Evolutionary conservation across 1,140 invertebrate genomes (phyloP), one percentile per base, ranked within the genome.

Genomic region (Sycobia sp.): DNA sequence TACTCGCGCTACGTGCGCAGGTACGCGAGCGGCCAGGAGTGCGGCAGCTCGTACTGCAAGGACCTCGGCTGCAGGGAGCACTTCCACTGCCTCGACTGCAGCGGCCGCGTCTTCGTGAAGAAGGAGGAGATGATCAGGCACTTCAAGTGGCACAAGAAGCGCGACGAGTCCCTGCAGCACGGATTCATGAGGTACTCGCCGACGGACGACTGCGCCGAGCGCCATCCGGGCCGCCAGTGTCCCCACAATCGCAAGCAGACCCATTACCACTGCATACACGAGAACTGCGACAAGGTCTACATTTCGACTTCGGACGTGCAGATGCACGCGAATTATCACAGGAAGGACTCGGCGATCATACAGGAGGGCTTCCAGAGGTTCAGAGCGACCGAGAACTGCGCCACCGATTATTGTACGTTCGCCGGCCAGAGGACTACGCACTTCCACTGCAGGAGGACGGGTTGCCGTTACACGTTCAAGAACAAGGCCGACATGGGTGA

Each of bases 401-500:
- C 89, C 0, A 90, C 92, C 3, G 85, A 88, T 1, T 87, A 92
- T 69, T 99, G 97, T 80, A 86, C 90, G 22, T 99, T 98, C 79
- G 91, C 89, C 71, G 94, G 94, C n/a, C 96, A 98, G 78, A 83
- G 94, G 64, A 99, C 95, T 20, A 98, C 97, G 8, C 97, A 99
- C 78, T 99, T 98, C 82, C 97, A 99, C 77, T 99, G 97, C 79
- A 85, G 94, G 60, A 84, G 96, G 71, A 82, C 89, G 41, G 90
- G 89, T 4, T 99, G 97, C 82, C 90, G 91, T 64, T 97, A 93
- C 77, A 98, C 96, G 0, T 99, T 99, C 80, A 98, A 98, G 79
- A 98, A 99, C 80, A 99, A 99, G 82, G 95, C 95, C 71, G 96
- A 99, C 82, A 99, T 99, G 95, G 96, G 95, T 97, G 86, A 88